These are phyloP conservation scores for Drosophila parthenogenetica DNA, from an alignment of 2,888 invertebrate genomes.

Conservation along the genomic window DNA sequence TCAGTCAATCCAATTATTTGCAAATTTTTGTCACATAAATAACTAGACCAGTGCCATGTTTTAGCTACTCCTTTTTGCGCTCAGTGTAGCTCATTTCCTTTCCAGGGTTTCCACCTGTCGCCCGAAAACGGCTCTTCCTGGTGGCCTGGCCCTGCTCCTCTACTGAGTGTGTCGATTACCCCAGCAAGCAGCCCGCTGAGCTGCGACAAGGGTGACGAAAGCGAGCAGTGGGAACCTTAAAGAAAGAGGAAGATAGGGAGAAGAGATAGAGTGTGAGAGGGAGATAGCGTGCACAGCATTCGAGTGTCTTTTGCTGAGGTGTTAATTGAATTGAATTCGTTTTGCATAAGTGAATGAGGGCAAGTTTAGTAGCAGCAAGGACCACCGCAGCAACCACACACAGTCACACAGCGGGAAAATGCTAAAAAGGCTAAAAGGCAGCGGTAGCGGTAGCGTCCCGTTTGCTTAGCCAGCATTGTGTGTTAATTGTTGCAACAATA, in stretches of 20 bases:
- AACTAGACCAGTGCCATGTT: constrained; percentile 68
- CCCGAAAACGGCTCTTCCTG: constrained; percentile 37
- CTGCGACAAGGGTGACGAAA: constrained; percentile 63
- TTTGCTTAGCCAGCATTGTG: constrained; percentile 69
- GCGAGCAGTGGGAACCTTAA: constrained; percentile 48
- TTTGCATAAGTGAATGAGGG: constrained; percentile 82
- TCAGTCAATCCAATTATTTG: constrained; percentile 85
- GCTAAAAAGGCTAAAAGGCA: constrained; percentile 6
- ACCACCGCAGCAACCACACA: constrained; percentile 58
- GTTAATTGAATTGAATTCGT: constrained; percentile 85
- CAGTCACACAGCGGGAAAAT: neutral
- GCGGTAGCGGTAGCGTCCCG: constrained; percentile 24
- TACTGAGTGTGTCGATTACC: constrained; percentile 69
- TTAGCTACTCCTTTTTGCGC: neutral
- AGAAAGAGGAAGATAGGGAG: neutral
- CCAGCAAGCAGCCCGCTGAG: constrained; percentile 59
- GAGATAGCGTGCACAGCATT: constrained; percentile 44
- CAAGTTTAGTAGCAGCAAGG: constrained; percentile 14
- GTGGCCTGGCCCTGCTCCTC: constrained; percentile 28
- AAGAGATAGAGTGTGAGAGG: neutral
- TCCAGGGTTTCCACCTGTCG: constrained; percentile 74
- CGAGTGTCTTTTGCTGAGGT: constrained; percentile 77
- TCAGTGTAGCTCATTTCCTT: constrained; percentile 62
- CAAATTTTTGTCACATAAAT: constrained; percentile 85
- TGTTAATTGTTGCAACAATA: constrained; percentile 74